Conservation (phyloP, 2,888 invertebrate genomes). For the Spilosoma lubricipeda region DNA sequence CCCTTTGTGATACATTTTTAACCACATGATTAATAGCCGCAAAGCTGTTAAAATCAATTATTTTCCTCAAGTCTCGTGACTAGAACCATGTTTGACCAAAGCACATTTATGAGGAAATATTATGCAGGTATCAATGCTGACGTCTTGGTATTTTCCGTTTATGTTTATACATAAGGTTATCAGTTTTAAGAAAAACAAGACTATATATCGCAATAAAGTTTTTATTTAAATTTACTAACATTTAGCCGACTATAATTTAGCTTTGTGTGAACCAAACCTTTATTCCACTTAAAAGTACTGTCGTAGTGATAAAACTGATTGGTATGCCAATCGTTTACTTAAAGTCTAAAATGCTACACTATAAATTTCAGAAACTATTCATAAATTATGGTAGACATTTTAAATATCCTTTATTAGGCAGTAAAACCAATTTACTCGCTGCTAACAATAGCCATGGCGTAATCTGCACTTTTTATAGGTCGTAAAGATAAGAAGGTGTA, state of each 20-base stretch:
- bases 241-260: background rate
- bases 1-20: background rate
- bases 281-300: background rate
- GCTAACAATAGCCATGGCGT: conserved; percentile 19
- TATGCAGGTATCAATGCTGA: conserved; percentile 17
- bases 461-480: conserved; percentile 14
- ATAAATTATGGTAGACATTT: background rate
- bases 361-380: background rate
- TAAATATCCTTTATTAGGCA: background rate
- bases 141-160: conserved; percentile 34
- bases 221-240: background rate
- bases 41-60: background rate
- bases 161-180: background rate
- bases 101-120: conserved; percentile 29
- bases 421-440: background rate
- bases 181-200: background rate
- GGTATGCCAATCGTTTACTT: too few relatives aligned
- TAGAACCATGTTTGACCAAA: conserved; percentile 15
- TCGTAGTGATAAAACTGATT: too few relatives aligned
- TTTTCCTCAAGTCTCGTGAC: conserved; percentile 4
- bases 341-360: background rate
- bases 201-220: too few relatives aligned
- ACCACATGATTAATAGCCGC: background rate
- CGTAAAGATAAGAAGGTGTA: conserved; percentile 22
- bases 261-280: background rate